A percentile compares a stretch with the other conserved stretches of the same genome.
These are phyloP conservation scores for Sinonovacula constricta DNA, from an alignment of 1,140 invertebrate genomes.

Conservation along the genomic window DNA sequence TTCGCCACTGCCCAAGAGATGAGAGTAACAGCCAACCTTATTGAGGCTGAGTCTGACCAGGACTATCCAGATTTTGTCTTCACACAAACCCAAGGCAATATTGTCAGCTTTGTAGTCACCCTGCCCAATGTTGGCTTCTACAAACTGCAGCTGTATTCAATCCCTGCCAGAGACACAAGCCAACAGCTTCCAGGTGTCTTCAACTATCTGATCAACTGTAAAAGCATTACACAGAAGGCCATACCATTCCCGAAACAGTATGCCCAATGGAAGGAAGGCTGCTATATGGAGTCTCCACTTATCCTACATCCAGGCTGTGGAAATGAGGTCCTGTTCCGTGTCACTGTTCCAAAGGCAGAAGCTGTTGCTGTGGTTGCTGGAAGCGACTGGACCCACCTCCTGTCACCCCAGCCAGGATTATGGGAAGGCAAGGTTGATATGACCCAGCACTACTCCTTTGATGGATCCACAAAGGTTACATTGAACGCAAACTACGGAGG, in stretches of 20 bases:
- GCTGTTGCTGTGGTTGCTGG: conserved; percentile 76
- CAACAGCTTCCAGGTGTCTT: conserved; percentile 77
- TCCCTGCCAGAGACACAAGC: conserved; percentile 71
- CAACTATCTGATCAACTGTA: conserved; percentile 78
- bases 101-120: conserved; percentile 69
- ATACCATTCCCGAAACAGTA: conserved; percentile 77
- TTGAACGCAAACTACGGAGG: conserved; percentile 76
- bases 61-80: conserved; percentile 75
- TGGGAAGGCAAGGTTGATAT: conserved; percentile 73
- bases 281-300: conserved; percentile 73
- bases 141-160: conserved; percentile 78
- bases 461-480: conserved; percentile 65
- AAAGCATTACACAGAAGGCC: conserved; percentile 46
- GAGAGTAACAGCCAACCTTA: conserved; percentile 77
- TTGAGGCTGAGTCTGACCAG: conserved; percentile 68
- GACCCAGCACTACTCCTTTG: conserved; percentile 50
- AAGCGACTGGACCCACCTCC: conserved; percentile 75
- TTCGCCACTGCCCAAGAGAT: conserved; percentile 66
- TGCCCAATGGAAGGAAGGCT: conserved; percentile 78
- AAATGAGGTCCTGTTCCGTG: conserved; percentile 65
- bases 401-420: conserved; percentile 56
- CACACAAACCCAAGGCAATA: conserved; percentile 70
- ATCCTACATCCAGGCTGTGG: conserved; percentile 55
- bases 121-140: conserved; percentile 74
- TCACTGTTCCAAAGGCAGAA: conserved; percentile 72